Evolutionary conservation across 2,888 invertebrate genomes (phyloP), one percentile per base, ranked within the genome.

Genomic region (Rhagophthalmus giganteus): DNA sequence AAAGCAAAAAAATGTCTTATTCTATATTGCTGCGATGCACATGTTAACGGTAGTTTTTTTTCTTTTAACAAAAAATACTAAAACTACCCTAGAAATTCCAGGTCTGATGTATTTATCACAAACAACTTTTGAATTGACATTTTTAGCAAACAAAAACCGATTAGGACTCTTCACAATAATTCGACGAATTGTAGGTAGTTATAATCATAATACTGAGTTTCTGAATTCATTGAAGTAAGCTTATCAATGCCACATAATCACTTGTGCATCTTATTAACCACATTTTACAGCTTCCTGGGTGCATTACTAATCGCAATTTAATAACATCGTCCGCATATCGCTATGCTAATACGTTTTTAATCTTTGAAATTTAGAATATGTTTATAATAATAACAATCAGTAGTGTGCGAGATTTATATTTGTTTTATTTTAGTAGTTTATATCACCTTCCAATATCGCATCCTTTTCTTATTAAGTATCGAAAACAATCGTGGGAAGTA

Each of bases 221-320:
- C 42, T 38, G 31, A 44, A 31, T 37, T 38, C 15, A 38, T 38
- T 30, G 13, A 31, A 37, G 32, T 14, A 51, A 45, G 39, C 39
- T 44, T 38, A 26, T 45, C 45, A 51, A 15, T 50, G 50, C 42
- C 35, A 44, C 26, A 24, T 51, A 44, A 51, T 39, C 51, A 45
- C 44, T 51, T 44, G 51, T 51, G 51, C 51, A 50, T 48, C 27
- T 48, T 40, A 51, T 45, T 42, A 44, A 51, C 31, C 44, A 38
- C 38, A 28, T 41, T 44, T 39, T 37, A 37, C 39, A 44, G 38
- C 38, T 44, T 38, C 20, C 32, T 51, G 44, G 51, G 45, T 51
- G 40, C 51, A 50, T n/a, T 20, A 35, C 30, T 37, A 50, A 42
- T 37, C 12, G 38, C 38, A 32, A 44, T 39, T 45, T 44, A 27